Evolutionary conservation across 2,888 invertebrate genomes (phyloP).

Genomic region (Merodon equestris): DNA sequence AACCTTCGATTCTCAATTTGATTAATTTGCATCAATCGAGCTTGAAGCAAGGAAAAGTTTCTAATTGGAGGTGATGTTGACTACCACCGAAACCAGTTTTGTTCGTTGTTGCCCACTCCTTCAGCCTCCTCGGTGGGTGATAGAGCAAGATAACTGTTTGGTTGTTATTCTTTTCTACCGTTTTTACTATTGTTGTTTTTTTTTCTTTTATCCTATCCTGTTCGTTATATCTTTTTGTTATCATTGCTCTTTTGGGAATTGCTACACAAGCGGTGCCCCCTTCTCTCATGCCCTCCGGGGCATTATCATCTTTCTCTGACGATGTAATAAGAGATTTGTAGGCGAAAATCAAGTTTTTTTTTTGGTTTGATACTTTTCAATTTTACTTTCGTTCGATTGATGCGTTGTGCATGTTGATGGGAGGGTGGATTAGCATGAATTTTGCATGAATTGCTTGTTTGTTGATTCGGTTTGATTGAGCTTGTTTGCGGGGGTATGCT

Average conservation of each 20-base stretch:
- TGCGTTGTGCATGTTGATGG: neutral
- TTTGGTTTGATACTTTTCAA: slow-evolving; percentile 51
- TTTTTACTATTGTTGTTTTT: slow-evolving; percentile 33
- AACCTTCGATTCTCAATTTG: slow-evolving; percentile 13
- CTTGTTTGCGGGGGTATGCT: slow-evolving; percentile 11
- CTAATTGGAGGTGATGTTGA: slow-evolving; percentile 44
- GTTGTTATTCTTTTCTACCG: too few species aligned
- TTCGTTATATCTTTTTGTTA: slow-evolving; percentile 62
- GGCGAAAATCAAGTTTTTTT: slow-evolving; percentile 53
- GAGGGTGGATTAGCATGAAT: slow-evolving; percentile 38
- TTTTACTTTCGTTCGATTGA: slow-evolving; percentile 46
- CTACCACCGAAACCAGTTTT: slow-evolving; percentile 55
- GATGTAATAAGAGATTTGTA: slow-evolving; percentile 29
- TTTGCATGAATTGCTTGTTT: slow-evolving; percentile 50
- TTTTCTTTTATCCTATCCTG: slow-evolving; percentile 30
- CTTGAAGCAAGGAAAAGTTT: slow-evolving; percentile 15
- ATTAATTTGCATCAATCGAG: slow-evolving; percentile 41
- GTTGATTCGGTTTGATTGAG: slow-evolving; percentile 30
- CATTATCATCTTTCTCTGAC: slow-evolving; percentile 14
- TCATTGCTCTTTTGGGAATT: slow-evolving; percentile 66
- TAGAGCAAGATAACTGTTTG: slow-evolving; percentile 41
- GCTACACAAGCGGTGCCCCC: neutral
- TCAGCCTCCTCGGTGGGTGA: slow-evolving; percentile 37
- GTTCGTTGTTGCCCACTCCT: slow-evolving; percentile 7
- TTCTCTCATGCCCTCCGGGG: too few species aligned